Evolutionary conservation across 2,797 vertebrate genomes (phyloP).

Genomic region (Trematomus bernacchii): DNA sequence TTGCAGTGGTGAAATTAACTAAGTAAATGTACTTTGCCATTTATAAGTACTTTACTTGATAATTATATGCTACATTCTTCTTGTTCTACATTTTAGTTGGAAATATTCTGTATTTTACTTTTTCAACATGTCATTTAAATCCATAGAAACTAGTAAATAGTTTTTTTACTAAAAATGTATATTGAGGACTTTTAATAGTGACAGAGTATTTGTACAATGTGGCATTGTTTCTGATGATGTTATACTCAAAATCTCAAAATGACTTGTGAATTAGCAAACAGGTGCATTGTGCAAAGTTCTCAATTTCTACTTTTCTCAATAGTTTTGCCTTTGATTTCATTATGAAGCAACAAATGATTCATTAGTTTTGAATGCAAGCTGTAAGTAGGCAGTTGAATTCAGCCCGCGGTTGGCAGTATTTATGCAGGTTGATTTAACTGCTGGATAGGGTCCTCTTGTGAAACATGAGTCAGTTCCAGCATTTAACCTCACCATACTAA

Average conservation of each 20-base stretch:
- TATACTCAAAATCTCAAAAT: neutral
- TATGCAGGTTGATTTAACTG: slow-evolving; percentile 99
- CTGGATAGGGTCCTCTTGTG: slow-evolving; percentile 97
- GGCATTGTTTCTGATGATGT: neutral
- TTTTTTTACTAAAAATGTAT: neutral
- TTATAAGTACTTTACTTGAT: neutral
- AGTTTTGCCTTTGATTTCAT: slow-evolving; percentile 51
- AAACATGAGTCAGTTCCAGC: slow-evolving; percentile 99
- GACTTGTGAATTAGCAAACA: neutral
- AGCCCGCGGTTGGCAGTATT: slow-evolving; percentile 93
- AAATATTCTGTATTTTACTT: neutral
- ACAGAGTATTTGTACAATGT: neutral
- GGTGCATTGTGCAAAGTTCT: slow-evolving; percentile 7
- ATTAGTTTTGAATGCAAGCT: slow-evolving; percentile 50
- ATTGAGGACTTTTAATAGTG: neutral
- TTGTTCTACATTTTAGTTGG: neutral
- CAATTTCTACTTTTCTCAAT: slow-evolving; percentile 19
- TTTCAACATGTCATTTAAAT: neutral
- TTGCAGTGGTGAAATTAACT: neutral
- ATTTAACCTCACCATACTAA: slow-evolving; percentile 99
- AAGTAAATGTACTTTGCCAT: neutral
- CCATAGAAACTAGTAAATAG: neutral
- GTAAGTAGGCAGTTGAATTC: slow-evolving; percentile 86
- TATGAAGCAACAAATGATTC: slow-evolving; percentile 55
- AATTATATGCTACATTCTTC: neutral